phyloP scores from a whole-genome alignment of 2,888 invertebrate species.

The Pediacus dermestoides region DNA sequence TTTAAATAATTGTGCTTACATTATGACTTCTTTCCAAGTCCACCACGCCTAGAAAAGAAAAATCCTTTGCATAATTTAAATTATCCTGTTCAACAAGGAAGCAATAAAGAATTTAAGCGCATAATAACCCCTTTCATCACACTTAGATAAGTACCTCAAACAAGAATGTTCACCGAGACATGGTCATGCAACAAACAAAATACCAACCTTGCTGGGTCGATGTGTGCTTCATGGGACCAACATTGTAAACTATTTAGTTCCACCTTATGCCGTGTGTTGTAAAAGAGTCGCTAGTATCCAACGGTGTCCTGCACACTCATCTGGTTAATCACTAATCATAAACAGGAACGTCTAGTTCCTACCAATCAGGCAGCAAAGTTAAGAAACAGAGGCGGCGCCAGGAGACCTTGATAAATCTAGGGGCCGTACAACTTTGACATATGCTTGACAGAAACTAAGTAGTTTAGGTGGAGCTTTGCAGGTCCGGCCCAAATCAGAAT shows the following conservation, averaged over 20 bases:
- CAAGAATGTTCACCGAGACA: no score
- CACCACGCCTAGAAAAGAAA: no score
- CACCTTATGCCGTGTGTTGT: constrained; percentile 33
- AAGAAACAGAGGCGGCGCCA: constrained; percentile 47
- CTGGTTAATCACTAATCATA: constrained; percentile 46
- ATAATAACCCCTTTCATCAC: no score
- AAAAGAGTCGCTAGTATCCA: constrained; percentile 46
- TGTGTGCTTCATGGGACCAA: constrained; percentile 26
- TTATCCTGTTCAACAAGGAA: no score
- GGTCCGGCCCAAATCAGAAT: constrained; percentile 50
- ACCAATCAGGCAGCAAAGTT: constrained; percentile 43
- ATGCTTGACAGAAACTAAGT: constrained; percentile 50
- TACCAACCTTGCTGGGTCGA: no score
- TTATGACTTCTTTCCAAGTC: no score
- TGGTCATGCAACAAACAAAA: no score
- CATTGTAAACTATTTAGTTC: constrained; percentile 45
- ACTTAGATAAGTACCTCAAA: no score
- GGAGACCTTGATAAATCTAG: constrained; percentile 47
- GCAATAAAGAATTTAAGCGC: no score
- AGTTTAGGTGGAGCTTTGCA: constrained; percentile 50
- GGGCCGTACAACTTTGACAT: constrained; percentile 50
- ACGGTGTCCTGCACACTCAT: constrained; percentile 33
- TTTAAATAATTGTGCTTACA: no score
- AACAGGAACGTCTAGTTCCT: constrained; percentile 40
- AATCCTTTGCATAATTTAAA: no score